Evolutionary conservation across 2,797 vertebrate species (phyloP).

Genomic region (Alfaro cultratus): DNA sequence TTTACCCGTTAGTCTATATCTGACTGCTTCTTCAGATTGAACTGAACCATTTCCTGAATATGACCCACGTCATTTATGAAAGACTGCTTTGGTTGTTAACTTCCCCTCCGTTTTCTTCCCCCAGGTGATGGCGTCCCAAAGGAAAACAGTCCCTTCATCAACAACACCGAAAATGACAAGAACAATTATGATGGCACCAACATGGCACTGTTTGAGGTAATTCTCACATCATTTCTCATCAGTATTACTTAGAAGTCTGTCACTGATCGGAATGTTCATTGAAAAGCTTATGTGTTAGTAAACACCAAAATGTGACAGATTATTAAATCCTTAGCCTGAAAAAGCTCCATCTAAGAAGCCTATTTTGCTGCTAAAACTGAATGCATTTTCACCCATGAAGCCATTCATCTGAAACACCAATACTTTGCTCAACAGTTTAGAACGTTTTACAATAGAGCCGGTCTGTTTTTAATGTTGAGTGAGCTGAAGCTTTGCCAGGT

Average conservation of each 20-base stretch:
- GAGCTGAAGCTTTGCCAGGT: neutral
- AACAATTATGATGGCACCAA: slow-evolving; percentile 91
- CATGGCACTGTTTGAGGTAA: slow-evolving; percentile 96
- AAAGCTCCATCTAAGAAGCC: neutral
- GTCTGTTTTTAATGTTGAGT: neutral
- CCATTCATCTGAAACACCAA: slow-evolving; percentile 13
- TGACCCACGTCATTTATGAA: neutral
- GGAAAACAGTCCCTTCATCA: slow-evolving; percentile 92
- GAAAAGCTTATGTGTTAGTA: neutral
- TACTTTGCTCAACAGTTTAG: slow-evolving; percentile 13
- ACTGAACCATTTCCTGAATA: neutral
- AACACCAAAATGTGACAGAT: neutral
- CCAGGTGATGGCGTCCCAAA: slow-evolving; percentile 89
- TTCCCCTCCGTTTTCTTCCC: slow-evolving; percentile 3
- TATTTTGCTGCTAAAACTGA: neutral
- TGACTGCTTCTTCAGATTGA: neutral
- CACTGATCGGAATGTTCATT: neutral
- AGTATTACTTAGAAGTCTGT: neutral
- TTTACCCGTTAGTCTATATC: too few species aligned
- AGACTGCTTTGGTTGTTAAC: neutral
- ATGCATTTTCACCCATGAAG: slow-evolving; percentile 1
- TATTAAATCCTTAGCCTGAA: neutral
- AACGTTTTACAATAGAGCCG: neutral
- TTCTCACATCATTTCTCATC: neutral
- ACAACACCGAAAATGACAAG: slow-evolving; percentile 83